Evolutionary conservation across 2,797 vertebrate genomes (phyloP).

Genomic region (Bradypodion ventrale): DNA sequence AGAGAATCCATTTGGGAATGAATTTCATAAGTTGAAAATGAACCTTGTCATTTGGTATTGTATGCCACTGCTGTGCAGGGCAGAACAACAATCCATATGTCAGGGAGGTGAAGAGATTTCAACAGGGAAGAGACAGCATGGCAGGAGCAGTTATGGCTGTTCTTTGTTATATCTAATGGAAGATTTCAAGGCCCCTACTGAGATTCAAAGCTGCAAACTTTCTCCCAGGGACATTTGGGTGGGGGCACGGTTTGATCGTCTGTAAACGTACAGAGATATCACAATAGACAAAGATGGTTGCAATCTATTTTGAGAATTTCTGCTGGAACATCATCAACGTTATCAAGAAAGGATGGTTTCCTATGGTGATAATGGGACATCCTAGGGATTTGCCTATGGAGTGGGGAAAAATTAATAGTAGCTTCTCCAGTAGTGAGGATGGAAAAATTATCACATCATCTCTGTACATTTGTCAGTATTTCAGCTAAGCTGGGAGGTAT

Average conservation of each 20-base stretch:
- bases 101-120: background rate
- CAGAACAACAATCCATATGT: background rate
- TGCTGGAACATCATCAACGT: background rate
- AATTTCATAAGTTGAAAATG: no score
- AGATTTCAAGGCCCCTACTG: no score
- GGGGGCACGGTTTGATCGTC: background rate
- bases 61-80: background rate
- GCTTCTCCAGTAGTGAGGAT: background rate
- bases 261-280: background rate
- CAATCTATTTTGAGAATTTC: background rate
- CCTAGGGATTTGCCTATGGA: background rate
- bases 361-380: background rate
- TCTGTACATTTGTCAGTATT: background rate
- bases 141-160: background rate
- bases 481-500: background rate
- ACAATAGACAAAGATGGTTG: background rate
- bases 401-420: constrained; percentile 4
- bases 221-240: background rate
- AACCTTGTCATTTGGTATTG: background rate
- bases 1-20: no score
- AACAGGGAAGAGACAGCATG: background rate
- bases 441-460: constrained; percentile 2
- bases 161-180: background rate
- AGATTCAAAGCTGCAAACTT: background rate
- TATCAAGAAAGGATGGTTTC: constrained; percentile 10